phyloP scores from a whole-genome alignment of 1,140 invertebrate genomes.

The Neodiprion pinetum region DNA sequence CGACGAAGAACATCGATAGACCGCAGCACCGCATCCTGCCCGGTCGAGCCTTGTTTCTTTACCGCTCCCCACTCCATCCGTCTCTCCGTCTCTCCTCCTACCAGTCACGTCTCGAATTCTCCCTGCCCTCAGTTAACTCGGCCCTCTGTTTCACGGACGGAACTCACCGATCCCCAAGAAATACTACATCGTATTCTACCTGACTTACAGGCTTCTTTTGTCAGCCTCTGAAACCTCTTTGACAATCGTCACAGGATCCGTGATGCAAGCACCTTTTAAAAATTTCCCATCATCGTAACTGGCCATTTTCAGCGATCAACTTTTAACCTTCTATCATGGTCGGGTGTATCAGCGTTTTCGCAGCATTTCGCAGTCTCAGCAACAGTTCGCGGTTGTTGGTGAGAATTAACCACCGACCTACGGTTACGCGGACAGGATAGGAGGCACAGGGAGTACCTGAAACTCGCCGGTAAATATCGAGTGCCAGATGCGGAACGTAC shows the following conservation, averaged over 20 bases:
- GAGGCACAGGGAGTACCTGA: no score
- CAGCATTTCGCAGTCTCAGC: no score
- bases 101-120: slow-evolving; percentile 1
- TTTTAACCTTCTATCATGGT: no score
- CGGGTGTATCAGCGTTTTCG: no score
- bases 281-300: no score
- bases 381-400: no score
- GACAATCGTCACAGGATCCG: no score
- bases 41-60: not conserved
- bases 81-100: not conserved
- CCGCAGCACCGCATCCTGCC: not conserved
- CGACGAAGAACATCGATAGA: not conserved
- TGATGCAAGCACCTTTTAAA: no score
- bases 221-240: not conserved
- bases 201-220: not conserved
- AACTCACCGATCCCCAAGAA: not conserved
- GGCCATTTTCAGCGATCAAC: no score
- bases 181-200: not conserved
- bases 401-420: no score
- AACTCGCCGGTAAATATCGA: no score
- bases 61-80: not conserved
- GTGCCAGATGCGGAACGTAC: not conserved
- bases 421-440: no score
- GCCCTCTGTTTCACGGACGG: not conserved
- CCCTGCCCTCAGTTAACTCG: not conserved